Evolutionary conservation across 2,113 vertebrate species (phyloP), one percentile per base, ranked within the genome.

Genomic region (Planiliza haematocheilus): DNA sequence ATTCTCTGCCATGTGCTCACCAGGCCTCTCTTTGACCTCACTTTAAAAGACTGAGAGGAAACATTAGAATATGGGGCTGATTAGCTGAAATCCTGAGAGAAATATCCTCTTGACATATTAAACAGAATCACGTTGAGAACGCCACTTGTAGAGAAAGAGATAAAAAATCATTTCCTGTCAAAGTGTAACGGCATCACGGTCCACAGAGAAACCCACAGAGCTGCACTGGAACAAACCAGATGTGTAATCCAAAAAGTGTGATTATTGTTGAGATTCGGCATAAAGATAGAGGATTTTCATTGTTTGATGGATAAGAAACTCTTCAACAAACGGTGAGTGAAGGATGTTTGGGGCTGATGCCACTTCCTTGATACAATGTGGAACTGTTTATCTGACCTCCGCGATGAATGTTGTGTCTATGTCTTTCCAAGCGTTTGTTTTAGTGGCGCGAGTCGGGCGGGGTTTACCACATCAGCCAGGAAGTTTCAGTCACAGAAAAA

Each of bases 1-100:
- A 60, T 79, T 83, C 61, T 79, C 36, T 39, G 42, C 60, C 82
- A 77, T 86, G 77, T 85, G 75, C 78, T 77, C 7, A 42, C 58
- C 82, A 74, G 83, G 61, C 63, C 49, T 77, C 63, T 24, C 8
- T 60, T 24, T 52, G 66, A 77, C 77, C 61, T 76, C 65, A n/a
- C 7, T 56, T 66, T 43, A 57, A 69, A 30, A 42, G 30, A 76
- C 17, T 18, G 1, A 74, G 34, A 57, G 36, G 66, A 73, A 81
- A 68, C 16, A 51, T 49, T 7, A 16, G 60, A 63, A 69, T 14
- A 38, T 53, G 61, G n/a, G 50, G 12, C 55, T 46, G 10, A 38
- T 42, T 39, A 55, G 53, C 18, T 7, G 1, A 56, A 56, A 38
- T 41, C 21, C 18, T 39, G 1, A 10, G 10, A 49, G 14, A 55